A percentile compares a stretch with the other conserved stretches of the same genome.
phyloP scores from a whole-genome alignment of 2,797 vertebrate species.

The Ispidina picta region DNA sequence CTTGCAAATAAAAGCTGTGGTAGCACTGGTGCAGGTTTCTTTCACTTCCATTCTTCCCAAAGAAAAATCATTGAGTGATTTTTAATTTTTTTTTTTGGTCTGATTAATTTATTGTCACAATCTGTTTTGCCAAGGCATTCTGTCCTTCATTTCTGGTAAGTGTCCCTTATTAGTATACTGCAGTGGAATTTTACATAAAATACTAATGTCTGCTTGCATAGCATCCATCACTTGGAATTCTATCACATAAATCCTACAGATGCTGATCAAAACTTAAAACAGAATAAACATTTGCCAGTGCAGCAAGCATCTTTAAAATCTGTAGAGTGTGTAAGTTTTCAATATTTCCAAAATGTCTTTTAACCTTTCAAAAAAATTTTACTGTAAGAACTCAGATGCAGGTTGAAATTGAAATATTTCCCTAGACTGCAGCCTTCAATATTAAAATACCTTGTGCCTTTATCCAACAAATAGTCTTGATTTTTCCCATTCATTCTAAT shows the following conservation, averaged over 20 bases:
- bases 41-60: neutral
- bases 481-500: neutral
- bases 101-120: neutral
- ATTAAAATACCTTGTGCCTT: neutral
- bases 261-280: constrained; percentile 41
- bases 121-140: neutral
- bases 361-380: neutral
- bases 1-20: neutral
- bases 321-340: neutral
- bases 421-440: neutral
- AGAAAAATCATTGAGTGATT: neutral
- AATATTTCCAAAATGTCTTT: constrained; percentile 13
- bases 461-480: neutral
- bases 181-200: constrained; percentile 10
- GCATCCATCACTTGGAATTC: constrained; percentile 51
- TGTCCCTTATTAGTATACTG: constrained; percentile 15
- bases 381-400: neutral
- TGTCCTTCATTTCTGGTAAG: neutral
- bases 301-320: neutral
- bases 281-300: constrained; percentile 44
- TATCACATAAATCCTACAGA: constrained; percentile 27
- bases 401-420: constrained; percentile 3
- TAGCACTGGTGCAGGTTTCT: neutral
- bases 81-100: neutral
- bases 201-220: neutral